Conservation (phyloP, 2,888 invertebrate species). For the Masnerella sp. region DNA sequence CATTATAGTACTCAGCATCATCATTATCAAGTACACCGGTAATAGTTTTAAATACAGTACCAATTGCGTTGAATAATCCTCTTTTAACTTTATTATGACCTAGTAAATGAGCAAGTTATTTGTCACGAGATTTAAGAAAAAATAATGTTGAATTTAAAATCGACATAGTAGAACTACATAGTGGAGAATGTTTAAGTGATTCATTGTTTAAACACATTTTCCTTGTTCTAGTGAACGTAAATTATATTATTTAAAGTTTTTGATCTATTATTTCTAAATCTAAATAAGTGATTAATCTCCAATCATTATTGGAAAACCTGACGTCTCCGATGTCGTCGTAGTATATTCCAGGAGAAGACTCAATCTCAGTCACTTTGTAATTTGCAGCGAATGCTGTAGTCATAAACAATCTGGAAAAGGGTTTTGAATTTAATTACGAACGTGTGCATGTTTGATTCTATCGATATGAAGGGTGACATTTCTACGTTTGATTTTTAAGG, state of each 20-base stretch:
- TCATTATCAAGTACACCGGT: constrained; percentile 65
- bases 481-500: not conserved
- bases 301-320: constrained; percentile 10
- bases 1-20: constrained; percentile 63
- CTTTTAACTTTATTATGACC: constrained; percentile 46
- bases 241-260: constrained; percentile 2
- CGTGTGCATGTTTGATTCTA: not conserved
- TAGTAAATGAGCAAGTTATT: constrained; percentile 30
- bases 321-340: constrained; percentile 1
- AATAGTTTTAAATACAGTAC: constrained; percentile 63
- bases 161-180: not conserved
- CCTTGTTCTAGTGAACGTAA: not conserved
- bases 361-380: not conserved
- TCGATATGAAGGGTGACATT: not conserved
- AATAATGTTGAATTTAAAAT: constrained; percentile 4
- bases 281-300: constrained; percentile 19
- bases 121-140: constrained; percentile 23
- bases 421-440: constrained; percentile 7
- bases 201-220: not conserved
- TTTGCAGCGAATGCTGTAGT: not conserved
- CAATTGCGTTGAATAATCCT: constrained; percentile 62
- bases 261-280: constrained; percentile 7
- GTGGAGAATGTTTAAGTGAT: no score
- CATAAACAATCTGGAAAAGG: constrained; percentile 1
- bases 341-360: constrained; percentile 7